Base-by-base conservation (phyloP, 2,113 vertebrate genomes). In the Ellobius talpinus region DNA sequence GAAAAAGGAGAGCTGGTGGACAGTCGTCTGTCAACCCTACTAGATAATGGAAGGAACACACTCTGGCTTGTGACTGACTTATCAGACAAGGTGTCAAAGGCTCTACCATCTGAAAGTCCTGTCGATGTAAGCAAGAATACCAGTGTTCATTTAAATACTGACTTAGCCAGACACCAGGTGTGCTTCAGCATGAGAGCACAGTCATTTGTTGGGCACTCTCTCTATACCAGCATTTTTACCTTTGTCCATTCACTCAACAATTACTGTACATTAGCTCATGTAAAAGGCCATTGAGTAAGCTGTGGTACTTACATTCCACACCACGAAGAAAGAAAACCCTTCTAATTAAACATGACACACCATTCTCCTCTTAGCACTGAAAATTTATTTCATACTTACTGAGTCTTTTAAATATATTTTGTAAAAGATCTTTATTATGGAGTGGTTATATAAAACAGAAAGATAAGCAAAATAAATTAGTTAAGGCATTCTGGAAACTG, bases 401-500 rank as follows among this genome's bases (percentile, higher is more conserved):
- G 47, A 91, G 66, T 93, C 79, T 66, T 95, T 58, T n/a, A 94
- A 74, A 47, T 58, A 74, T 70, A 65, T 78, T 92, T 95, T 89
- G 45, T 36, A 63, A 94, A 92, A 95, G 74, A 87, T 68, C 84
- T 94, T 81, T 82, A 84, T 79, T 70, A 87, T 50, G 45, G 52
- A 88, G 90, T 82, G 76, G 95, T 95, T 96, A 86, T 52, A 78
- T 68, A 78, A 93, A 93, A 94, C 39, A 50, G 66, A 89, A 91
- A 91, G 90, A 96, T 93, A 96, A 92, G 72, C 89, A 81, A 93
- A 93, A 91, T 92, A 87, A 93, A 94, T 78, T 29, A 90, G 52
- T 19, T 5, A 86, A 92, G 85, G 33, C 84, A 21, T 63, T 88
- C 52, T 68, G 55, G 13, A 73, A 90, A 90, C 79, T 72, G 52